A percentile compares a stretch with the other conserved stretches of the same genome.
Conservation (phyloP, 2,113 vertebrate genomes). For the Urocolius indicus region DNA sequence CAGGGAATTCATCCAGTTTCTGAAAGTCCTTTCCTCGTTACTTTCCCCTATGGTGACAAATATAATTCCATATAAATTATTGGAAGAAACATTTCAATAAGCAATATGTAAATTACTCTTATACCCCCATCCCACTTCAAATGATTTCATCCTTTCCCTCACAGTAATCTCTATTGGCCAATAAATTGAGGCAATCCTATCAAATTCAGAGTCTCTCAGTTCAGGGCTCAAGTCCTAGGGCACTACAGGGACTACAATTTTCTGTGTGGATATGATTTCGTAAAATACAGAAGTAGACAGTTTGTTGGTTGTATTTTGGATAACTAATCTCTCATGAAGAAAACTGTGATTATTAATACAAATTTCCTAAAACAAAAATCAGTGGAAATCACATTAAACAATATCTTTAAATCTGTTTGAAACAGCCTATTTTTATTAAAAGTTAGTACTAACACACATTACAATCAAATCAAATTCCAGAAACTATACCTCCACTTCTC, state of each 20-base stretch:
- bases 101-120: not conserved
- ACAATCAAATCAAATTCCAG: not conserved
- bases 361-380: not conserved
- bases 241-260: not conserved
- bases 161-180: not conserved
- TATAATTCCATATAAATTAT: conserved; percentile 34
- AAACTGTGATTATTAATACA: not conserved
- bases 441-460: not conserved
- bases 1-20: conserved; percentile 99
- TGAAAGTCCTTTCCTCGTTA: conserved; percentile 93
- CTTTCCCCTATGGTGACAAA: conserved; percentile 83
- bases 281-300: not conserved
- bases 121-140: not conserved
- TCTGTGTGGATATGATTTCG: not conserved
- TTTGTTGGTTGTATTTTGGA: not conserved
- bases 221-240: not conserved
- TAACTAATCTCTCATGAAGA: not conserved
- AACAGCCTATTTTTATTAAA: not conserved
- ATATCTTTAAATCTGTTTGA: not conserved
- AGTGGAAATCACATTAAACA: not conserved
- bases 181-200: not conserved
- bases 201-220: not conserved
- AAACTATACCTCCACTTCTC: not conserved
- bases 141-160: not conserved
- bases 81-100: not conserved